Base-by-base conservation (phyloP, 2,888 invertebrate species). In the Macrophya alboannulata region DNA sequence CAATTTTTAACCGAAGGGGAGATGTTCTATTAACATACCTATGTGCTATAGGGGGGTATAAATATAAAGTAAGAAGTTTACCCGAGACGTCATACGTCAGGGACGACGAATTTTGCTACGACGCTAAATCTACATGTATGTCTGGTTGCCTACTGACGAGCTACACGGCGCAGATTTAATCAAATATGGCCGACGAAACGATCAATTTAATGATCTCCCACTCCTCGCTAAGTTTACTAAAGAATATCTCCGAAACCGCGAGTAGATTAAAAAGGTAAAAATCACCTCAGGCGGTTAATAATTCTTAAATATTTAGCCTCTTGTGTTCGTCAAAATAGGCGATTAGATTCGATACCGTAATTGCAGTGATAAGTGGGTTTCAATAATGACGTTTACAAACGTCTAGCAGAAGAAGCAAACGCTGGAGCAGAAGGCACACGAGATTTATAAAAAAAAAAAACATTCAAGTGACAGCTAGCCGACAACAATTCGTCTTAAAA, bases 41-140 rank as follows among this genome's bases (percentile, higher is more conserved):
- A 74, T 21, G 45, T 8, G 12, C 43, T 51, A 55, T 37, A 37
- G n/a, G 79, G 55, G 59, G 43, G n/a, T 76, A 79, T 25, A 40
- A 79, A 31, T 55, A 37, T 55, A 10, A 79, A 8, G 48, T 55
- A 31, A 37, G n/a, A 59, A 79, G 17, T 5, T 31, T 21, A 31
- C 12, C 12, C 74, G 74, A 37, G 79, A 59, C 79, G 79, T 79
- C 79, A 79, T n/a, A 37, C 79, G 37, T n/a, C 77, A 31, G 74
- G 74, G 74, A 74, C 21, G 65, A 10, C 25, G 68, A 25, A 68
- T 37, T n/a, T 25, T 9, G 45, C 40, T 74, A 37, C 72, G 21
- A 74, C 72, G 45, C 72, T 43, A 10, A 43, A 17, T 21, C 72
- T 74, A 21, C 51, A 31, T 51, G 77, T 37, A 77, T 37, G 31